These are phyloP conservation scores for Epicauta chinensis DNA, from an alignment of 1,140 invertebrate species.

Conservation along the genomic window DNA sequence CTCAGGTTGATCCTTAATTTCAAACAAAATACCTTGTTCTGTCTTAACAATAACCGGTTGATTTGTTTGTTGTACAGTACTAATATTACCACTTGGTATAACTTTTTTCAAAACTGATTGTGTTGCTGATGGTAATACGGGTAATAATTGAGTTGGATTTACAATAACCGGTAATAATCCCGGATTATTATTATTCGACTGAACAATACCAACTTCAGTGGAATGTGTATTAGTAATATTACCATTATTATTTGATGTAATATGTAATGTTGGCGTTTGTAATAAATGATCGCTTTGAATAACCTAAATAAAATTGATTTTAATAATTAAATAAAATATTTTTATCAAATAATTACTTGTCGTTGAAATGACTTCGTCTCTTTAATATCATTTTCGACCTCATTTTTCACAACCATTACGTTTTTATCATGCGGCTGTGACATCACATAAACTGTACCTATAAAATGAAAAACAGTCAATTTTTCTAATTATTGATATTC, in stretches of 20 bases:
- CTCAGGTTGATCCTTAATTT: no score
- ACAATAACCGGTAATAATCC: slow-evolving; percentile 62
- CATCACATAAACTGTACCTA: slow-evolving; percentile 34
- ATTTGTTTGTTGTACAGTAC: slow-evolving; percentile 16
- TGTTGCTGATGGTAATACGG: slow-evolving; percentile 51
- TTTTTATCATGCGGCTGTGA: slow-evolving; percentile 35
- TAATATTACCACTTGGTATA: slow-evolving; percentile 12
- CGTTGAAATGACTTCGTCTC: slow-evolving; percentile 28
- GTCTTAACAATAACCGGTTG: slow-evolving; percentile 29
- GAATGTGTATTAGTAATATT: slow-evolving; percentile 25
- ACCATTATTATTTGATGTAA: slow-evolving; percentile 21
- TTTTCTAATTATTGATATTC: no score
- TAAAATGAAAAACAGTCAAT: no score
- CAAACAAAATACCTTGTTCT: slow-evolving; percentile 17
- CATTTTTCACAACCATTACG: slow-evolving; percentile 38
- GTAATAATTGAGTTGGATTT: slow-evolving; percentile 63
- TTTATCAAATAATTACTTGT: slow-evolving; percentile 20
- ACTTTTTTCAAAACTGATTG: slow-evolving; percentile 37
- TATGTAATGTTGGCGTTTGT: slow-evolving; percentile 23
- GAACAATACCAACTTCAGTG: slow-evolving; percentile 14
- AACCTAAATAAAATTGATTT: slow-evolving; percentile 24
- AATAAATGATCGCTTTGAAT: slow-evolving; percentile 36
- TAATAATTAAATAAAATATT: not conserved
- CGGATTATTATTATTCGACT: slow-evolving; percentile 21
- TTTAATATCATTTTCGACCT: slow-evolving; percentile 28